Base-by-base conservation (phyloP, 2,797 vertebrate species). In the Enteromius afrohamiltoni region DNA sequence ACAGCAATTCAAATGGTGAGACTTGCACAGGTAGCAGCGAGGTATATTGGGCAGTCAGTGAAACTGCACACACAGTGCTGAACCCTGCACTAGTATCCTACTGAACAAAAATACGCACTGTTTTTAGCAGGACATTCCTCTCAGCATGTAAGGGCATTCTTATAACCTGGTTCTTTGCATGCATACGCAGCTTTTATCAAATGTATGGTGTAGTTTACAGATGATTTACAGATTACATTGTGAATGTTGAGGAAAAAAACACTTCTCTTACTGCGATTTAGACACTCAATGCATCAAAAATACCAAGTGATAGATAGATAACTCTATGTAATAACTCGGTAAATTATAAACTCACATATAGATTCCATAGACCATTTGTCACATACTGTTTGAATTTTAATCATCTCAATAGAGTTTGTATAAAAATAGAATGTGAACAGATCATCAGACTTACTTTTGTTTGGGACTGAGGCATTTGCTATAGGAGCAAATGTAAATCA, bases 261-360 rank as follows among this genome's bases (percentile, higher is more conserved):
- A 37, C 11, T 55, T 74, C 34, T 79, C 79, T 86, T 89, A 91
- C 88, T 87, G 45, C 58, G 58, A 69, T 58, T 67, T 70, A 53
- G 21, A 19, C 14, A 60, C 6, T 21, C 51, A 51, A 82, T 17
- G n/a, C n/a, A 75, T 10, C 19, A 42, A 21, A 58, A 45, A 77
- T 31, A 16, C 13, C 49, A 67, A 37, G 58, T n/a, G n/a, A 64
- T 40, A 40, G 40, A 40, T 40, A 6, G 11, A 62, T 62, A 62
- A 6, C 29, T 64, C 13, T 64, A 64, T 49, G 23, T 14, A 51
- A n/a, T 40, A 40, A n/a, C 8, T 19, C n/a, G 21, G 37, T 40
- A 37, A 17, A 21, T 40, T 17, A 40, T 26, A 31, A n/a, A 68
- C 19, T 21, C 37, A 7, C 31, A 67, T 19, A 9, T 21, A 0